Evolutionary conservation across 1,140 invertebrate species (phyloP), one percentile per base, ranked within the genome.

Genomic region (Atopsyche davidsoni): DNA sequence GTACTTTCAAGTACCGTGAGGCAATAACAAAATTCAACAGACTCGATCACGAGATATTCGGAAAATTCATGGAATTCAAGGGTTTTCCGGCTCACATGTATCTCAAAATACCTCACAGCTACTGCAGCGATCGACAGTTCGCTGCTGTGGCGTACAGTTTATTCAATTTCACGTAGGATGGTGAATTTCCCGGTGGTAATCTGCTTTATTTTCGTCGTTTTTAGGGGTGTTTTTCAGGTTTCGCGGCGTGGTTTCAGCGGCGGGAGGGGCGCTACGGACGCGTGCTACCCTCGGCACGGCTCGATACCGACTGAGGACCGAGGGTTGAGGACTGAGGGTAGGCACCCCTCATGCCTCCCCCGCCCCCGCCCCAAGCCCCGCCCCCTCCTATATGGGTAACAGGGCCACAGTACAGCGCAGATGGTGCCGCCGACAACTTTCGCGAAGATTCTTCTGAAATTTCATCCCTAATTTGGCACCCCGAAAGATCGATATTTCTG

Each of bases 301-400:
- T 57, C 55, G 45, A 50, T 49, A 50, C 55, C 51, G 55, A 57
- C 55, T 57, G 50, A 43, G 32, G 43, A n/a, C n/a, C 10, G n/a
- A 17, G 18, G 17, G 17, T 10, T 17, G 19, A 18, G 36, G n/a
- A n/a, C n/a, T 17, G 36, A n/a, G 19, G 17, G 6, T 28, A 23
- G 17, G 23, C n/a, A 40, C 22, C 13, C 34, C 7, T 24, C 24
- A 40, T 25, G 25, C 25, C 49, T 23, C 39, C 10, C 43, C 21
- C 35, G 3, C 18, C 11, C 53, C 21, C n/a, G 11, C 3, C 24
- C 42, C 42, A 13, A 4, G 41, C 10, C 6, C 24, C 24, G 16
- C 51, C 14, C 16, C 22, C 24, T 17, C 14, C 17, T 16, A 22
- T 40, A 7, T 21, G 21, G 35, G 40, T 43, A 40, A 42, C 40